Evolutionary conservation across 1,140 invertebrate genomes (phyloP).

Genomic region (Drosophila carrolli): DNA sequence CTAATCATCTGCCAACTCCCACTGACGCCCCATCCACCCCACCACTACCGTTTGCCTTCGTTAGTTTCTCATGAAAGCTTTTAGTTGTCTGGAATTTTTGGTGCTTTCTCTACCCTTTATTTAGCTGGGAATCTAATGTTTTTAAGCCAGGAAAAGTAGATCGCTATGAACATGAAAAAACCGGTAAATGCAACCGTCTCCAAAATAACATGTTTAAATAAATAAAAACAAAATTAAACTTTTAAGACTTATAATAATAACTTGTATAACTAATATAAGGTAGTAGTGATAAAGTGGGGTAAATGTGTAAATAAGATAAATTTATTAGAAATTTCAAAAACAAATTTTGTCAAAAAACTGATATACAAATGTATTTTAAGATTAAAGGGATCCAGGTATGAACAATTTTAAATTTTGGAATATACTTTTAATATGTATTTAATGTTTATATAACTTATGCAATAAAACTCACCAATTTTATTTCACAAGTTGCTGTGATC

Average conservation of each 20-base stretch:
- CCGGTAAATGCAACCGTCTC: no score
- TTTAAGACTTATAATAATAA: background rate
- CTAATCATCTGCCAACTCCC: constrained; percentile 62
- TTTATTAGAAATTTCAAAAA: no score
- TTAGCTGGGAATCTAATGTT: background rate
- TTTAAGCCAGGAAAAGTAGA: no score
- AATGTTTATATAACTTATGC: no score
- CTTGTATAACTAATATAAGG: no score
- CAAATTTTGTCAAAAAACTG: no score
- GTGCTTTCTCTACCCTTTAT: constrained; percentile 49
- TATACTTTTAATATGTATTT: no score
- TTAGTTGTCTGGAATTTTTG: constrained; percentile 81
- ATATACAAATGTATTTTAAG: no score
- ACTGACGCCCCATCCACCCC: background rate
- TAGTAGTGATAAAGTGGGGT: no score
- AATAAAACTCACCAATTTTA: background rate
- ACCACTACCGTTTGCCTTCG: constrained; percentile 21
- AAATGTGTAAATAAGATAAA: no score
- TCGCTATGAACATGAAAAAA: no score
- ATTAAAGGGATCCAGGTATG: background rate
- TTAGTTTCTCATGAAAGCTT: constrained; percentile 81
- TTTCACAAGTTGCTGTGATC: background rate
- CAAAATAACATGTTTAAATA: no score
- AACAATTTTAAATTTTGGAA: background rate
- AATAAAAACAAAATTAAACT: background rate